Percentiles rank a stretch among this genome's conserved stretches.
Conservation (phyloP, 2,888 invertebrate genomes). For the Ectemnius cavifrons region DNA sequence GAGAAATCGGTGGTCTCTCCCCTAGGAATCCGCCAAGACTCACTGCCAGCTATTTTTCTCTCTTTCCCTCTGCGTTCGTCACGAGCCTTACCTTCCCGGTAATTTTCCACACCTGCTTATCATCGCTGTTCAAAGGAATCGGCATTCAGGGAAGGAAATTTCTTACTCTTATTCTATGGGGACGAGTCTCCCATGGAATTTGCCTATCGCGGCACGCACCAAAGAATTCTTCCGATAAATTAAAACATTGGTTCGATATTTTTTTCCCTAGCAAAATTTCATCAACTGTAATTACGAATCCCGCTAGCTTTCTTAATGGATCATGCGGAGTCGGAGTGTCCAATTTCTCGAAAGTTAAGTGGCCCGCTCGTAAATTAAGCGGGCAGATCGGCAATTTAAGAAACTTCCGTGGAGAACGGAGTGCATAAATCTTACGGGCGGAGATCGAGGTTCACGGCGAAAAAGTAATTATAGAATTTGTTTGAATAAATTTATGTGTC, state of each 20-base stretch:
- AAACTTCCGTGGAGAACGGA: constrained; percentile 22
- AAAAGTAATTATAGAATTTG: constrained; percentile 77
- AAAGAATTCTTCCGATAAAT: too few species aligned
- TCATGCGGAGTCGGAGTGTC: too few species aligned
- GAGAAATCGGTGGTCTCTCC: constrained; percentile 66
- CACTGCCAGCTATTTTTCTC: constrained; percentile 38
- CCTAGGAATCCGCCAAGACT: constrained; percentile 55
- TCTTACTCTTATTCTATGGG: constrained; percentile 15
- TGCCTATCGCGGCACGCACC: too few species aligned
- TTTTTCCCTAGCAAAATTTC: neutral
- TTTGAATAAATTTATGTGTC: constrained; percentile 75
- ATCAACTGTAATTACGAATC: neutral
- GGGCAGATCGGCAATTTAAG: neutral
- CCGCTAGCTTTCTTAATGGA: neutral
- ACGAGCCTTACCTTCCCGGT: constrained; percentile 43
- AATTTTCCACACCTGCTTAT: constrained; percentile 54
- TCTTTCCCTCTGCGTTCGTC: constrained; percentile 24
- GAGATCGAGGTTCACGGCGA: constrained; percentile 46
- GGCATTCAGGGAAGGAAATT: constrained; percentile 39
- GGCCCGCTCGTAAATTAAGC: neutral
- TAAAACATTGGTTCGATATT: too few species aligned
- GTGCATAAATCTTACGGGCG: constrained; percentile 64
- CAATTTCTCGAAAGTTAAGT: too few species aligned
- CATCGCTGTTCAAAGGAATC: constrained; percentile 43
- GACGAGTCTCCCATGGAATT: too few species aligned